phyloP scores from a whole-genome alignment of 2,888 invertebrate species.

The Aradus depressus region DNA sequence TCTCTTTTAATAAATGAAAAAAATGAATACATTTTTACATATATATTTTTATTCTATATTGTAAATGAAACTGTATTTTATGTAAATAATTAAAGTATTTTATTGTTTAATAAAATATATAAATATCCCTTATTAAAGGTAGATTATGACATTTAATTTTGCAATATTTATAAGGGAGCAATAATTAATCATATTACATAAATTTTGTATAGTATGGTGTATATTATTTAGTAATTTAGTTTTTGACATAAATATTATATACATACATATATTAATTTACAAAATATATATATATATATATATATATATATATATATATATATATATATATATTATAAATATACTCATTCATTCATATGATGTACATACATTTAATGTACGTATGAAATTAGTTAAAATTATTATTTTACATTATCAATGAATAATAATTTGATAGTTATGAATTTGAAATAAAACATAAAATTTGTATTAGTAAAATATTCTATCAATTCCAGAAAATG shows the following conservation, averaged over 20 bases:
- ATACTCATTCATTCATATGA: background rate
- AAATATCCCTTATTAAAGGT: no score
- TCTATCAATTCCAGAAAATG: no score
- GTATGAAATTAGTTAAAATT: no score
- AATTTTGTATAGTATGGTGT: background rate
- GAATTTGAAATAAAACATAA: no score
- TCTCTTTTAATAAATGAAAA: background rate
- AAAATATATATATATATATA: constrained; percentile 2
- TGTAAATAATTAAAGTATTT: constrained; percentile 9
- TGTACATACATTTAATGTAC: constrained; percentile 4
- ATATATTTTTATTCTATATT: constrained; percentile 4
- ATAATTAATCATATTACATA: constrained; percentile 11
- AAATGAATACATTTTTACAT: constrained; percentile 6
- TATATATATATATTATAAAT: constrained; percentile 14
- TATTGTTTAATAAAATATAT: no score
- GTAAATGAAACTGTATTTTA: constrained; percentile 11
- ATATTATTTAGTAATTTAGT: constrained; percentile 1
- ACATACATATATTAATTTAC: constrained; percentile 6
- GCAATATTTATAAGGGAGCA: constrained; percentile 12
- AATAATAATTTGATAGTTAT: no score
- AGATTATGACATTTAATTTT: no score
- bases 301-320: constrained; percentile 5
- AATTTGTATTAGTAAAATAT: no score
- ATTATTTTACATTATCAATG: no score
- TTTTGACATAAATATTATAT: background rate